Evolutionary conservation across 2,888 invertebrate genomes (phyloP).

Genomic region (Ichneumon xanthorius): DNA sequence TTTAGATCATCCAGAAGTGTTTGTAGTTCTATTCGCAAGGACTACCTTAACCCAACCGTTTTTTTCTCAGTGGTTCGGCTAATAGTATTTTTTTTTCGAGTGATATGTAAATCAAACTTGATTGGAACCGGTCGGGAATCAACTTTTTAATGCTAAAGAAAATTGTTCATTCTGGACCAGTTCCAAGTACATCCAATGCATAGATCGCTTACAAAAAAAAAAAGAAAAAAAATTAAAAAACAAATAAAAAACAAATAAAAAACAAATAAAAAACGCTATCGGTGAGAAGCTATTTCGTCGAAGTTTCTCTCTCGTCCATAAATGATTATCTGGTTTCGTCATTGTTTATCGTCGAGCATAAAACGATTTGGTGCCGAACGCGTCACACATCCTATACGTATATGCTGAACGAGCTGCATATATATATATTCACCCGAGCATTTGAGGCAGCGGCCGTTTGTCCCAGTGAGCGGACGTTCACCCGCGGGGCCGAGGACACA

Average conservation of each 20-base stretch:
- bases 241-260: neutral
- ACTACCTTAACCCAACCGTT: too few species aligned
- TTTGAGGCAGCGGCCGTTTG: constrained; percentile 77
- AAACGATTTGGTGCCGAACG: constrained; percentile 65
- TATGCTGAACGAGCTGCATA: neutral
- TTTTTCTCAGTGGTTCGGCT: too few species aligned
- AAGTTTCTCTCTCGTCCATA: constrained; percentile 6
- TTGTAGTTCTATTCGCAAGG: too few species aligned
- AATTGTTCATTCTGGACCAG: too few species aligned
- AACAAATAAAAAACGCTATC: neutral
- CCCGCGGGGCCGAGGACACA: constrained; percentile 82
- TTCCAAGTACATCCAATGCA: too few species aligned
- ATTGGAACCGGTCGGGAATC: neutral
- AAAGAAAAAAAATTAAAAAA: neutral
- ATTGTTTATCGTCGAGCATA: constrained; percentile 56
- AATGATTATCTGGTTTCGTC: constrained; percentile 43
- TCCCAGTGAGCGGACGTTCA: constrained; percentile 84
- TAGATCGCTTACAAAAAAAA: neutral
- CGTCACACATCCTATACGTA: constrained; percentile 50
- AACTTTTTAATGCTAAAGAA: neutral
- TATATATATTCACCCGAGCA: constrained; percentile 47
- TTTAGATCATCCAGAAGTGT: too few species aligned
- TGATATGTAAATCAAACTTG: neutral
- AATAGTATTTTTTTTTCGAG: neutral
- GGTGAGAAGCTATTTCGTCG: constrained; percentile 5